phyloP scores from a whole-genome alignment of 2,888 invertebrate species.

The Drosophila niveifrons region DNA sequence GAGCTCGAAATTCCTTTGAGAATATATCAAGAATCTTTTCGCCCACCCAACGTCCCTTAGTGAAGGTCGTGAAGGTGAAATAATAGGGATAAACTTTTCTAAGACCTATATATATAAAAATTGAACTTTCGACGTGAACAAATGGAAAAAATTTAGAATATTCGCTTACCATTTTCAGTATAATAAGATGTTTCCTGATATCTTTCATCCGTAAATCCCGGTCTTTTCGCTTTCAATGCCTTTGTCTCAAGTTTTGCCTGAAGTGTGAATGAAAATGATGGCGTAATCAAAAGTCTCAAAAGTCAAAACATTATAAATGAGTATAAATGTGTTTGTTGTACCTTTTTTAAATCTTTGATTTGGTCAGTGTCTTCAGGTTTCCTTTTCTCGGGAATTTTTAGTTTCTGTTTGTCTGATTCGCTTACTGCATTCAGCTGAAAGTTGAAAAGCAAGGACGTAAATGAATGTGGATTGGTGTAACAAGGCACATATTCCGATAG shows the following conservation, averaged over 20 bases:
- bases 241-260: conserved; percentile 95
- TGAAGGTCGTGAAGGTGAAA: conserved; percentile 98
- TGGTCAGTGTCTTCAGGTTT: conserved; percentile 93
- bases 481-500: not conserved
- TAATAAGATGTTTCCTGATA: conserved; percentile 98
- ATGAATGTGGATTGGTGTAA: conserved; percentile 1
- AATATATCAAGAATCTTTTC: conserved; percentile 97
- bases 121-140: too few species aligned
- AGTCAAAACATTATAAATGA: not conserved
- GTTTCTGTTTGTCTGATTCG: conserved; percentile 89
- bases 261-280: not conserved
- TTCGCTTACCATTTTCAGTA: conserved; percentile 94
- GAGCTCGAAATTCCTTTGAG: conserved; percentile 96
- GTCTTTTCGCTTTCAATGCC: conserved; percentile 95
- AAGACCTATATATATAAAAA: conserved; percentile 87
- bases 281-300: not conserved
- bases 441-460: conserved; percentile 11
- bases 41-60: conserved; percentile 98
- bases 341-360: conserved; percentile 95
- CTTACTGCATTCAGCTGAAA: conserved; percentile 86
- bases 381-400: conserved; percentile 90
- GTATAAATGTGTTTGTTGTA: conserved; percentile 83
- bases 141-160: not conserved
- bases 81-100: conserved; percentile 98
- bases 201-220: conserved; percentile 95